These are phyloP conservation scores for Gracilinanus agilis DNA, from an alignment of 2,113 vertebrate genomes.

Conservation along the genomic window DNA sequence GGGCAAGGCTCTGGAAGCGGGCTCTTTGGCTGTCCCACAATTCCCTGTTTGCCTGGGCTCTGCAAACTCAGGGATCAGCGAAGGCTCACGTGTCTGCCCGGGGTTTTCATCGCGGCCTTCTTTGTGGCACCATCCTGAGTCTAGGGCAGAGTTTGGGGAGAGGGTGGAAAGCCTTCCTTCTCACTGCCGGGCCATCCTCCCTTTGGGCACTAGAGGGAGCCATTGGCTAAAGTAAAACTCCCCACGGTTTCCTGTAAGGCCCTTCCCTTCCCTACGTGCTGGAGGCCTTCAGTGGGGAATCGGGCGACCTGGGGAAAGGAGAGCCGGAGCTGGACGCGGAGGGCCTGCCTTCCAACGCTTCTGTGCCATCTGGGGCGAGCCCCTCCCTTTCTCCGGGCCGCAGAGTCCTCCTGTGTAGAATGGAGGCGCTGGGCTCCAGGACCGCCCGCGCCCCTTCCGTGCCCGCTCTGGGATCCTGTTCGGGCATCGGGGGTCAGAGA, in stretches of 20 bases:
- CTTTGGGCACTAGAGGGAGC: slow-evolving; percentile 76
- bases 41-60: background rate
- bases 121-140: slow-evolving; percentile 4
- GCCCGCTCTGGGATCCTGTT: background rate
- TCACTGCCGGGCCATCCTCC: slow-evolving; percentile 44
- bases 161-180: slow-evolving; percentile 20
- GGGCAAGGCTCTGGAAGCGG: background rate
- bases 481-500: background rate
- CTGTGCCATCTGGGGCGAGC: background rate
- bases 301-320: background rate
- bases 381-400: background rate
- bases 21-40: background rate
- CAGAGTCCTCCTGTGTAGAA: background rate
- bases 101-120: background rate
- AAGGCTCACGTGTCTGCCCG: background rate
- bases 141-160: slow-evolving; percentile 1
- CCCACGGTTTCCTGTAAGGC: slow-evolving; percentile 7
- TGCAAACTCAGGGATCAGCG: background rate
- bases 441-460: background rate
- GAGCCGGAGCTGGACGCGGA: background rate
- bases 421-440: background rate
- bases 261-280: slow-evolving; percentile 36
- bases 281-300: background rate
- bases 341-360: background rate
- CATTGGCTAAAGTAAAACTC: slow-evolving; percentile 71